These are phyloP conservation scores for Hyppa rectilinea DNA, from an alignment of 2,888 invertebrate species.

Conservation along the genomic window DNA sequence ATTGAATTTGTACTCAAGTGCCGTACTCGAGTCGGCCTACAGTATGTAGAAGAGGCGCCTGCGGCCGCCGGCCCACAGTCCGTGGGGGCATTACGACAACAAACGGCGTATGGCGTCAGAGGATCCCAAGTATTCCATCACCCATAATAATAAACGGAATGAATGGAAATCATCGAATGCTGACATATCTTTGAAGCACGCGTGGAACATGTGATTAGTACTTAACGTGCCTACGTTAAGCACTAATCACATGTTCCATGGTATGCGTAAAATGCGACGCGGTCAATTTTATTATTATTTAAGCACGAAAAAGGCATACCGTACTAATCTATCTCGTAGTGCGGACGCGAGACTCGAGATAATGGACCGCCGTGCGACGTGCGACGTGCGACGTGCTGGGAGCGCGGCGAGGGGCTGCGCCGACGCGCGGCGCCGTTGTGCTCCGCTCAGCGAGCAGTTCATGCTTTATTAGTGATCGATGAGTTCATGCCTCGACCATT, in stretches of 20 bases:
- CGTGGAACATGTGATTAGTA: too few relatives aligned
- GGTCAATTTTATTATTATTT: constrained; percentile 27
- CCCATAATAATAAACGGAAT: constrained; percentile 36
- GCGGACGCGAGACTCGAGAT: background rate
- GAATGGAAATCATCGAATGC: too few relatives aligned
- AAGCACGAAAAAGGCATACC: constrained; percentile 27
- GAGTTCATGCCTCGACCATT: constrained; percentile 1
- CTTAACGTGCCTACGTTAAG: too few relatives aligned
- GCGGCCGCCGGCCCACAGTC: background rate
- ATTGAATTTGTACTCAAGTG: constrained; percentile 23
- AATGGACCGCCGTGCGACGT: constrained; percentile 7
- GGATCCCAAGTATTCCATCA: background rate
- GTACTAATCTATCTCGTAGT: constrained; percentile 20
- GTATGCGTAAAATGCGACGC: constrained; percentile 25
- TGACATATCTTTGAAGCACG: too few relatives aligned
- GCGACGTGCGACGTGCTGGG: background rate
- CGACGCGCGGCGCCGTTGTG: constrained; percentile 8
- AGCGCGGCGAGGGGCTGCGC: background rate
- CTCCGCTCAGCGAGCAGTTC: constrained; percentile 1
- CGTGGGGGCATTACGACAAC: background rate
- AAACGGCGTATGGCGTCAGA: background rate
- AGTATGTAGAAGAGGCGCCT: background rate
- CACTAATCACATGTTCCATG: too few relatives aligned
- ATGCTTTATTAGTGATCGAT: too few relatives aligned
- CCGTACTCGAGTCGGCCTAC: constrained; percentile 10